phyloP scores from a whole-genome alignment of 2,113 vertebrate species.

The Lamprologus ornatipinnis region DNA sequence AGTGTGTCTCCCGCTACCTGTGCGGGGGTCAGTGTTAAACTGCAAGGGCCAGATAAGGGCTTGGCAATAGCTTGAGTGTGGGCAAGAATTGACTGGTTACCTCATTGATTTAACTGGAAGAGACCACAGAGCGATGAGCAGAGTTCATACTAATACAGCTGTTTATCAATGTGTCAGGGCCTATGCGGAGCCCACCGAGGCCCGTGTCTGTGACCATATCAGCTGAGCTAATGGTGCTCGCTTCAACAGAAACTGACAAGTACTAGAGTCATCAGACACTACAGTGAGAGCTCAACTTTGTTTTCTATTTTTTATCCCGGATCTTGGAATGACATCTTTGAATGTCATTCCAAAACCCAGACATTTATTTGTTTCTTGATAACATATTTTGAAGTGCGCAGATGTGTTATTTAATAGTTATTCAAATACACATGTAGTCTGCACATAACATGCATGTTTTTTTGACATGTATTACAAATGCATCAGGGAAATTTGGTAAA shows the following conservation, averaged over 20 bases:
- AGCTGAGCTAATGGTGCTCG: neutral
- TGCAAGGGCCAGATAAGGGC: conserved; percentile 58
- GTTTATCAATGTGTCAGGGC: conserved; percentile 58
- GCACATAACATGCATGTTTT: neutral
- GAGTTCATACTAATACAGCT: conserved; percentile 45
- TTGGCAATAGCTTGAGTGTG: conserved; percentile 64
- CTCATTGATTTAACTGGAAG: conserved; percentile 51
- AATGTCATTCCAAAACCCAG: neutral
- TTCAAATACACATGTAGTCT: neutral
- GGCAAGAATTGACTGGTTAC: conserved; percentile 48
- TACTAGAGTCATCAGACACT: neutral
- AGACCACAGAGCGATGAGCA: conserved; percentile 43
- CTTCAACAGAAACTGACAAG: neutral
- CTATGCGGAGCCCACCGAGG: neutral
- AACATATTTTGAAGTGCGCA: neutral
- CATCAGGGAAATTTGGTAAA: neutral
- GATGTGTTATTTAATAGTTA: neutral
- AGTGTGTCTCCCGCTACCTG: conserved; percentile 70
- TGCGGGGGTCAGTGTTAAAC: conserved; percentile 73
- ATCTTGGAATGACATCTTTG: neutral
- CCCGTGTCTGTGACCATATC: neutral
- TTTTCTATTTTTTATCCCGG: neutral
- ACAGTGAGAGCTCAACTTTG: neutral
- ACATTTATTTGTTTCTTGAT: neutral
- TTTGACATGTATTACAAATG: neutral